Conservation (phyloP, 2,888 invertebrate genomes). For the Syrista parreyssii region DNA sequence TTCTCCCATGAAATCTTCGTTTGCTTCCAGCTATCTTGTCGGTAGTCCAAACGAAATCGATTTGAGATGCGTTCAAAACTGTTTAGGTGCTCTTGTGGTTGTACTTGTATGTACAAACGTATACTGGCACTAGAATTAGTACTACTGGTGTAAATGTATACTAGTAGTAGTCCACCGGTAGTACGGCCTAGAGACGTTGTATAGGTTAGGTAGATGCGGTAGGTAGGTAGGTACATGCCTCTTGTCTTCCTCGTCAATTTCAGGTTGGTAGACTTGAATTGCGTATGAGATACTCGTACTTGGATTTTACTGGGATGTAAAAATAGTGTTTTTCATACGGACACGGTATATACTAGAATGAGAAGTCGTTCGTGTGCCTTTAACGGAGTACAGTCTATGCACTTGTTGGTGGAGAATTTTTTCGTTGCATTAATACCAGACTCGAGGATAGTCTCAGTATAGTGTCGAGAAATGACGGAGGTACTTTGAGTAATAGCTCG, state of each 20-base stretch:
- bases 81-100: not conserved
- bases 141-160: not conserved
- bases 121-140: not conserved
- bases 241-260: not conserved
- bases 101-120: not conserved
- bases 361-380: not conserved
- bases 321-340: not conserved
- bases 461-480: slow-evolving; percentile 18
- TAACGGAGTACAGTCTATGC: not conserved
- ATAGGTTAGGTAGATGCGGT: not conserved
- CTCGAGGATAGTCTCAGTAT: not conserved
- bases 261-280: not conserved
- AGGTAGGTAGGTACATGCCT: not conserved
- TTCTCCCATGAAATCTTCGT: slow-evolving; percentile 20
- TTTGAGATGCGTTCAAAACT: slow-evolving; percentile 12
- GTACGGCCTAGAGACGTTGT: not conserved
- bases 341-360: not conserved
- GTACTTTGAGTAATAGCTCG: slow-evolving; percentile 32
- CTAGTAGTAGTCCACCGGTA: not conserved
- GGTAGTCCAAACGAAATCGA: slow-evolving; percentile 13
- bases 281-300: not conserved
- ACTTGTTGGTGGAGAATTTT: not conserved
- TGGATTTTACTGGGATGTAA: not conserved
- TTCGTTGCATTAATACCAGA: not conserved
- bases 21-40: not conserved